These are phyloP conservation scores for Lepidurus packardi DNA, from an alignment of 1,140 invertebrate genomes.

Conservation along the genomic window DNA sequence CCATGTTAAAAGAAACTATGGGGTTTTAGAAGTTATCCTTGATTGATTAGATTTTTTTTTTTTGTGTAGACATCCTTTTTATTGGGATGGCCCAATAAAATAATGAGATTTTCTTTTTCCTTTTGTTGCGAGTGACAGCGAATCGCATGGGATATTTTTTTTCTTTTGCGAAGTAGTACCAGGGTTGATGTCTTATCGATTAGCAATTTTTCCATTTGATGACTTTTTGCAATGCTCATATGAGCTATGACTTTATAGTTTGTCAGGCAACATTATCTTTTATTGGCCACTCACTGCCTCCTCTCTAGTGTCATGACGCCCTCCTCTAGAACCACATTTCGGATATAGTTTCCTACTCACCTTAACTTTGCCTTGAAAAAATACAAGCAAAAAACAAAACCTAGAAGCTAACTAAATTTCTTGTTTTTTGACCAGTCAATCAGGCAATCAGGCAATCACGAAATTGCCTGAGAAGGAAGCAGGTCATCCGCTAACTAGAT, in stretches of 20 bases:
- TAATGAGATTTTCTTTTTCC: background rate
- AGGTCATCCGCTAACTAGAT: too few species aligned
- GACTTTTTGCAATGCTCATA: background rate
- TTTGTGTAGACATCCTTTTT: background rate
- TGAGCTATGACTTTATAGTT: background rate
- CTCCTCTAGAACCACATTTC: background rate
- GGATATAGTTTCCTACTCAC: background rate
- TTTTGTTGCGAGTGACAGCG: background rate
- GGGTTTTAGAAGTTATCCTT: background rate
- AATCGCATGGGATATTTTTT: background rate
- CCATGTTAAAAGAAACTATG: background rate
- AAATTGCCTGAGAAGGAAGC: too few species aligned
- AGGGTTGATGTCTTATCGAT: slow-evolving; percentile 3
- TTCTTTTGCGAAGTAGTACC: background rate
- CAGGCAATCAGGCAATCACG: too few species aligned
- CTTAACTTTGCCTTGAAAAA: too few species aligned
- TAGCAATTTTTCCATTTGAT: slow-evolving; percentile 14
- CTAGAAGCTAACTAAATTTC: too few species aligned
- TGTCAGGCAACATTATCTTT: background rate
- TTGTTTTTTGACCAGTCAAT: too few species aligned
- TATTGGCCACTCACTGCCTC: background rate
- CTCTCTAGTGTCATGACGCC: background rate
- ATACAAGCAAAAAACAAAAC: too few species aligned
- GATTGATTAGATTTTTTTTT: background rate
- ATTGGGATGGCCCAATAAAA: background rate